Base-by-base conservation (phyloP, 2,113 vertebrate genomes). In the Dendrocopos noguchii region DNA sequence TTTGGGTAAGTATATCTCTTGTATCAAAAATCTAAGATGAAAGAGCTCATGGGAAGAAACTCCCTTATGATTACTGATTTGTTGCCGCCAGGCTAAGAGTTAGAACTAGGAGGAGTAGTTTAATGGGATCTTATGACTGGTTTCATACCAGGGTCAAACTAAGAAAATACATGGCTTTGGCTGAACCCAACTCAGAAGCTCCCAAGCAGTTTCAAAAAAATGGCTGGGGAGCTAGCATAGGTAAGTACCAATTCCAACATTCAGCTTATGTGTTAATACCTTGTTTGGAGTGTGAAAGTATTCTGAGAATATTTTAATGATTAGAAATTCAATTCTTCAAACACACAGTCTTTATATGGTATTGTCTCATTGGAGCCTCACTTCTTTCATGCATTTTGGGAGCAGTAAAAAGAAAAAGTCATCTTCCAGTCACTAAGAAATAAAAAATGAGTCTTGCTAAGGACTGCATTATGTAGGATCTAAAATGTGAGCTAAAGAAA, bases 171-270 rank as follows among this genome's bases (percentile, higher is more conserved):
- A 18, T 4, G 1, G 0, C 71, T 72, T 75, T 53, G 53, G 5
- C 22, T 6, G 2, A 67, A 72, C 25, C 19, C 22, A 44, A 11
- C 39, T 52, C 33, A 60, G 28, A 64, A 52, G 14, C 25, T 81
- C 17, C 16, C 27, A 83, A 80, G 20, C 7, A 21, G 17, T 56
- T 73, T 21, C 31, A 10, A 60, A 34, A 64, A 77, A 77, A 27
- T 8, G 2, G 0, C 20, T 77, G 28, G 1, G 5, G 27, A 66
- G 15, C 34, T 56, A 39, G 10, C 7, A 60, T 3, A 3, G 4
- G 3, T 17, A 60, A 67, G 19, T 19, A 33, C 4, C 5, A 70
- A 31, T 46, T 80, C 42, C 13, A 68, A 52, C 72, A 31, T 7
- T 60, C 53, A 74, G 2, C 3, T 72, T 28, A 13, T 33, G 16